Evolutionary conservation across 2,888 invertebrate species (phyloP), one percentile per base, ranked within the genome.

Genomic region (Epistrophe eligans): DNA sequence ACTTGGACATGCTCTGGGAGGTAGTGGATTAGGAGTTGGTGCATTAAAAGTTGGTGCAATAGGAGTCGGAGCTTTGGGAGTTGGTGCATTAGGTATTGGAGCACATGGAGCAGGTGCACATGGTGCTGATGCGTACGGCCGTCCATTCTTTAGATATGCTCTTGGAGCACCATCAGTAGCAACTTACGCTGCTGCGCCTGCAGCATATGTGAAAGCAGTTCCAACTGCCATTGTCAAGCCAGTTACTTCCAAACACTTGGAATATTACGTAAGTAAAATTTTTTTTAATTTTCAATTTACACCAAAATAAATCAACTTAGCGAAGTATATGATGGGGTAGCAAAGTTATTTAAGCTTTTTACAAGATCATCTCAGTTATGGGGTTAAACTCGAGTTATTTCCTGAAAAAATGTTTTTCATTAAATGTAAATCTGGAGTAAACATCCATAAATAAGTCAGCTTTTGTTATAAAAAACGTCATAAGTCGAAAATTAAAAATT

Each of bases 241-340:
- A 89, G 93, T 94, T n/a, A 94, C 94, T 89, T 93, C 94, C 13
- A 95, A 95, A 79, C 95, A 95, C 91, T 91, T 95, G 89, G 95
- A 95, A 90, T 94, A 95, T 90, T 95, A 95, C 90, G 95, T 95
- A 91, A 94, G 95, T 94, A 81, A 24, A 32, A 11, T 52, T 19
- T 17, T 32, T n/a, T n/a, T 35, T 35, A 8, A 17, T 5, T n/a
- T 45, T 8, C n/a, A n/a, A 4, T n/a, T 45, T 45, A 9, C 8
- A 74, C 64, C 57, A 55, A 32, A 38, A 43, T 15, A 6, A 43
- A 43, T 13, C 38, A 32, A 7, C 35, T 8, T 35, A 35, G 0
- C 35, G 35, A 35, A 5, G 32, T 32, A 5, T 32, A 32, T 5
- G 2, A 5, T 5, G 32, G 2, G 32, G 4, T 32, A 32, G 5